These are phyloP conservation scores for Lottia scabra DNA, from an alignment of 2,888 invertebrate species.

Conservation along the genomic window DNA sequence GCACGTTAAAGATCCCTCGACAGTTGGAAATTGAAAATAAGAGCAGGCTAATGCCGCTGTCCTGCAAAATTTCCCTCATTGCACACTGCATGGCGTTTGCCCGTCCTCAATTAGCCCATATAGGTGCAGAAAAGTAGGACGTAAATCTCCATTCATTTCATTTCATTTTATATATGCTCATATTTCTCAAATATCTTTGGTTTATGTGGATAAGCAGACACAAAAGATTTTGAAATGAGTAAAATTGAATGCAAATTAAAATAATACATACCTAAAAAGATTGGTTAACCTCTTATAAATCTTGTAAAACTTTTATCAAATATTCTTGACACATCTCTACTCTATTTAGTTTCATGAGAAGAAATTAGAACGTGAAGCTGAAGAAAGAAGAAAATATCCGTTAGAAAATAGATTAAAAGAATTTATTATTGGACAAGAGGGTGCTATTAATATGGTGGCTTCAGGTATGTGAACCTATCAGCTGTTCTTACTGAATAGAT, in stretches of 20 bases:
- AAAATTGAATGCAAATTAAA: no score
- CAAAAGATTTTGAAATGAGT: background rate
- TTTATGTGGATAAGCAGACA: background rate
- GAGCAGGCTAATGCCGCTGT: no score
- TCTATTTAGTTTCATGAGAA: conserved; percentile 64
- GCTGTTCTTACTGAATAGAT: background rate
- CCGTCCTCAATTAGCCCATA: no score
- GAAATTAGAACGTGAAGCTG: conserved; percentile 77
- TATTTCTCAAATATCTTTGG: no score
- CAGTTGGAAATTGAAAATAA: no score
- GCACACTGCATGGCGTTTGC: no score
- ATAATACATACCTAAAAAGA: no score
- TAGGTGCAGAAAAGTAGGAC: no score
- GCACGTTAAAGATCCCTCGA: no score
- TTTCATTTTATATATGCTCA: no score
- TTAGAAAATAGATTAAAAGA: conserved; percentile 85
- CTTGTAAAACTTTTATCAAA: background rate
- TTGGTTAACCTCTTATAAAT: background rate
- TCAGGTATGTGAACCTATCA: conserved; percentile 46
- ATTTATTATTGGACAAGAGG: conserved; percentile 85
- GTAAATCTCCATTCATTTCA: no score
- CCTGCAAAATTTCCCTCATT: no score
- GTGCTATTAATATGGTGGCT: conserved; percentile 67
- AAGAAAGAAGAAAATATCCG: conserved; percentile 84
- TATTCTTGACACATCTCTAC: background rate